Evolutionary conservation across 1,140 invertebrate genomes (phyloP), one percentile per base, ranked within the genome.

Genomic region (Calliphora vicina): DNA sequence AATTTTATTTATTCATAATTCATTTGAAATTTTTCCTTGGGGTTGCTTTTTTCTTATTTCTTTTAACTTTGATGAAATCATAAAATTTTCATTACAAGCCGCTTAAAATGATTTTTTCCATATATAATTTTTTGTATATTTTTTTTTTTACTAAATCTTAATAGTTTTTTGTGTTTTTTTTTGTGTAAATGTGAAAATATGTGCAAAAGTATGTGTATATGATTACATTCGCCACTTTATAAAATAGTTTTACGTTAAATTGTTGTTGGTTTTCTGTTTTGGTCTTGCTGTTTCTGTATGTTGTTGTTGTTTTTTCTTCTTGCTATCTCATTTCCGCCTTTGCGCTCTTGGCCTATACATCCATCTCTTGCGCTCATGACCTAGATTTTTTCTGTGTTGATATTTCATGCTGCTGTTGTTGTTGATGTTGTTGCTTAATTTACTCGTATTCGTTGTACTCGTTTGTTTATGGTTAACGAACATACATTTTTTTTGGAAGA

Each of bases 341-440:
- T 74, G 85, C 88, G 86, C 84, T 85, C 85, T 89, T 88, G 86
- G 86, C 83, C 83, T 84, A 86, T 89, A 87, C 87, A 86, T 87
- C 88, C 86, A 88, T 89, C 88, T 89, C 87, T 89, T 89, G 86
- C 88, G 88, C 88, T 89, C 88, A 89, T 89, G 88, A 89, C 88
- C 88, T 88, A 89, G 88, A 89, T 89, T 89, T 81, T 80, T 76
- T 78, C 74, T 20, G 35, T 45, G 74, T 43, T 78, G 74, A 78
- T 78, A 78, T 78, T 45, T 17, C 8, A 17, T 17, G 13, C 35
- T 35, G 5, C 10, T 8, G 35, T 35, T 0, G 35, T 35, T 35
- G 35, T 57, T 57, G 15, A 2, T 57, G 13, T 13, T 57, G 45
- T 15, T 57, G 17, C 17, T 17, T 57, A 0, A 57, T 57, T 15